phyloP scores from a whole-genome alignment of 2,113 vertebrate species.

The Atractosteus spatula region DNA sequence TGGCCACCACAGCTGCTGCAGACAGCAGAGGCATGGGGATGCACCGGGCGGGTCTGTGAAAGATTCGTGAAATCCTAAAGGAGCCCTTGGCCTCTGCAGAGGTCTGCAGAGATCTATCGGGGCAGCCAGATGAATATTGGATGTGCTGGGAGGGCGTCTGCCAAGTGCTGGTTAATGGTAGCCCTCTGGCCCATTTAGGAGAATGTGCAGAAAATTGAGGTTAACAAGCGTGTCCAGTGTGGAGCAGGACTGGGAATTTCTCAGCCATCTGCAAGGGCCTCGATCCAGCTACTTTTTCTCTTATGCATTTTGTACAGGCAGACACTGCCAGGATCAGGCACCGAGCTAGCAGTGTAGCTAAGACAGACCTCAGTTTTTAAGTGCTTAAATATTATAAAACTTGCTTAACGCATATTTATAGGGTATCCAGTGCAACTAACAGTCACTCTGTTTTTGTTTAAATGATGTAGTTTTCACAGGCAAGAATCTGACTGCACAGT shows the following conservation, averaged over 20 bases:
- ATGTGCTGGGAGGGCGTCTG: slow-evolving; percentile 40
- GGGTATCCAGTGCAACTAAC: too few relatives aligned
- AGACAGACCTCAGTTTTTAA: too few relatives aligned
- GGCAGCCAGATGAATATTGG: slow-evolving; percentile 53
- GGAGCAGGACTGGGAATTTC: slow-evolving; percentile 57
- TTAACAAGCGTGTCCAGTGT: slow-evolving; percentile 68
- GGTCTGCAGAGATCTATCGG: slow-evolving; percentile 41
- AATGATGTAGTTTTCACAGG: too few relatives aligned
- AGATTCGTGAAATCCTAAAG: slow-evolving; percentile 14
- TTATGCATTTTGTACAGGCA: slow-evolving; percentile 52
- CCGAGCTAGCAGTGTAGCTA: too few relatives aligned
- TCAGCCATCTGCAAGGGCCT: slow-evolving; percentile 56
- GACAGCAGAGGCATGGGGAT: slow-evolving; percentile 45
- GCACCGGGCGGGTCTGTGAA: slow-evolving; percentile 36
- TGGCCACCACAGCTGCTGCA: slow-evolving; percentile 56
- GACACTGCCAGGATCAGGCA: slow-evolving; percentile 60
- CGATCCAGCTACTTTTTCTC: slow-evolving; percentile 46
- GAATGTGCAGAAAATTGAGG: slow-evolving; percentile 68
- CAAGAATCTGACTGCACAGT: too few relatives aligned
- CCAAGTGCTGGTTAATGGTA: slow-evolving; percentile 55
- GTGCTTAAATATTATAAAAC: too few relatives aligned
- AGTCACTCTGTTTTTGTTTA: too few relatives aligned
- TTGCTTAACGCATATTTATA: too few relatives aligned
- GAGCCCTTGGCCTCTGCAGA: slow-evolving; percentile 16
- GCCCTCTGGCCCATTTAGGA: slow-evolving; percentile 47